These are phyloP conservation scores for Stratiolaelaps scimitus DNA, from an alignment of 1,140 invertebrate species.

Conservation along the genomic window DNA sequence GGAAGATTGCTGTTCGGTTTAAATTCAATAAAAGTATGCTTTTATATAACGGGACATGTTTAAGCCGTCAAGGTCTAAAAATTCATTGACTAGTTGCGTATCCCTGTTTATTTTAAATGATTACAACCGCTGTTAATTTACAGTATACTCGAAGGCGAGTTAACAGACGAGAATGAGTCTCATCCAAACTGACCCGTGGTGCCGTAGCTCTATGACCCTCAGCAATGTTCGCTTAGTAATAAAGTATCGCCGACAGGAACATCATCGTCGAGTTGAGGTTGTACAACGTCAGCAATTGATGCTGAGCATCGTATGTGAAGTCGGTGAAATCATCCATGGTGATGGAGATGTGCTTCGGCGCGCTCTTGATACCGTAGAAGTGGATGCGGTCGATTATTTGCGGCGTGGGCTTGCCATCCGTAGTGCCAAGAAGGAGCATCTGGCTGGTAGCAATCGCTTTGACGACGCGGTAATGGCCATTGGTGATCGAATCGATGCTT, in stretches of 20 bases:
- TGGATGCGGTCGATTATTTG: conserved; percentile 8
- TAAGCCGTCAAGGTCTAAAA: no score
- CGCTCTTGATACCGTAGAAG: neutral
- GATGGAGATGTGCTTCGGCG: neutral
- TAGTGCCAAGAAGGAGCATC: neutral
- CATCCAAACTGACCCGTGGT: no score
- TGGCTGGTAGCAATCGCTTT: neutral
- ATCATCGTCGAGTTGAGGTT: neutral
- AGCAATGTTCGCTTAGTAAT: no score
- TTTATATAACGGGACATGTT: no score
- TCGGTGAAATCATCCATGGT: neutral
- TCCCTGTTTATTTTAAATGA: no score
- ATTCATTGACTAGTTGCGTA: no score
- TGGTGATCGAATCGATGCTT: conserved; percentile 33
- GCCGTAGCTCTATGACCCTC: no score
- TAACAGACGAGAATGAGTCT: no score
- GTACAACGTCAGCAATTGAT: neutral
- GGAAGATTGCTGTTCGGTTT: no score
- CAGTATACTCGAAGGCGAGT: no score
- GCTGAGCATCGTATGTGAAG: neutral
- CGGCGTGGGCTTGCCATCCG: neutral
- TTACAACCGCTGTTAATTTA: no score
- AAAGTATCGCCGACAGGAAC: neutral
- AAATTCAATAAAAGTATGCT: no score
- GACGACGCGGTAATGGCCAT: conserved; percentile 20